Base-by-base conservation (phyloP, 2,888 invertebrate species). In the Imbricaverruca yamaguchii region DNA sequence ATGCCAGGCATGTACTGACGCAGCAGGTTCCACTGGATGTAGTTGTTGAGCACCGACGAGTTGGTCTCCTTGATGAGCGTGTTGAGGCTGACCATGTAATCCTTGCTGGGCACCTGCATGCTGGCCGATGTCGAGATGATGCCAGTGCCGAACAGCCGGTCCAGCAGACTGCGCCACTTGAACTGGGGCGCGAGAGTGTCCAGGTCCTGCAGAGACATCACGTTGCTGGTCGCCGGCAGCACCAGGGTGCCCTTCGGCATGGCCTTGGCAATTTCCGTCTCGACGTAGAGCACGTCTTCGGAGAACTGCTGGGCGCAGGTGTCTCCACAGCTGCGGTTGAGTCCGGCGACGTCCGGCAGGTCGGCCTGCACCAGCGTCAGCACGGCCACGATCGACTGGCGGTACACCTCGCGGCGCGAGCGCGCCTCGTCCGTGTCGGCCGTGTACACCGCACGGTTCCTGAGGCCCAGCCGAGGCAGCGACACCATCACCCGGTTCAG, bases 21-120 rank as follows among this genome's bases (percentile, higher is more conserved):
- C 12, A 57, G n/a, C 57, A 78, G 56, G 56, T 57, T 78, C 78
- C 78, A 78, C n/a, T 57, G 23, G 56, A 78, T 23, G 78, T 78
- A 78, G 57, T 78, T n/a, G 57, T 57, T 57, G n/a, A 78, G 13
- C n/a, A 23, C 11, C 23, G 78, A 21, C 6, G n/a, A n/a, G 57
- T 78, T 78, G 23, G 53, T 78, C 3, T 10, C 9, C 78, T 56
- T n/a, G 23, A 78, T 57, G 21, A 78, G n/a, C 23, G 11, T 15
- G 57, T 57, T 78, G 9, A 78, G 12, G 56, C 23, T 78, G 12
- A 18, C 7, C 78, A 78, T 78, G 57, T 78, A 78, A 11, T 57
- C 57, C n/a, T 23, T 78, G n/a, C 56, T 56, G 13, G 56, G 57
- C 15, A 78, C 23, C 25, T 78, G 56, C 11, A 78, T 25, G n/a